Conservation (phyloP, 2,888 invertebrate species). For the Isotomurus palustris region DNA sequence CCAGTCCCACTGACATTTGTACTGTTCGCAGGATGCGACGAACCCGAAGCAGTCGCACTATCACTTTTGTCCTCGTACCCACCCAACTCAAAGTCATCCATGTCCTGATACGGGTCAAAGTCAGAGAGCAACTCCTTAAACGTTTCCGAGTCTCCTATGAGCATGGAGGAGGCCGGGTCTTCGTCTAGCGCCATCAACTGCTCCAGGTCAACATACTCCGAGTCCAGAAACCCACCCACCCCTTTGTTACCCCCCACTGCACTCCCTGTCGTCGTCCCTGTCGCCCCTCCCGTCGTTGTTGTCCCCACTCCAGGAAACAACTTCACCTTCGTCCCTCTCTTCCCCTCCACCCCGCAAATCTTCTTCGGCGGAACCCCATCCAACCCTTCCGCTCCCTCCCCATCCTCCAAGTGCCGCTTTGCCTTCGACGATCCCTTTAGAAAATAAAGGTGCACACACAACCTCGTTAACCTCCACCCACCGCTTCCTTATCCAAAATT, state of each 20-base stretch:
- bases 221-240: neutral
- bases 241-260: neutral
- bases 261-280: neutral
- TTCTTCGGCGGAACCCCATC: too few species aligned
- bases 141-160: slow-evolving; percentile 65
- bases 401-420: too few species aligned
- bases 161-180: slow-evolving; percentile 67
- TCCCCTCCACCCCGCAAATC: too few species aligned
- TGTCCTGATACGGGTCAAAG: slow-evolving; percentile 68
- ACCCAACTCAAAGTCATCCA: slow-evolving; percentile 69
- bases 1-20: slow-evolving; percentile 13
- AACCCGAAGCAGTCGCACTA: slow-evolving; percentile 29
- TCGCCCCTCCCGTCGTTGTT: neutral
- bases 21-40: too few species aligned
- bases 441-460: too few species aligned
- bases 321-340: too few species aligned
- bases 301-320: too few species aligned
- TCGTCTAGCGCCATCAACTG: slow-evolving; percentile 79
- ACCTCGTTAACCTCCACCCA: too few species aligned
- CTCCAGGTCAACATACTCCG: slow-evolving; percentile 76
- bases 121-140: slow-evolving; percentile 83
- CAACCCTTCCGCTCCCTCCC: too few species aligned
- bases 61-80: slow-evolving; percentile 52
- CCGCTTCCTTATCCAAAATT: too few species aligned
- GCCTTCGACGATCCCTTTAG: too few species aligned